Base-by-base conservation (phyloP, 2,113 vertebrate species). In the Petrocephalus microphthalmus region DNA sequence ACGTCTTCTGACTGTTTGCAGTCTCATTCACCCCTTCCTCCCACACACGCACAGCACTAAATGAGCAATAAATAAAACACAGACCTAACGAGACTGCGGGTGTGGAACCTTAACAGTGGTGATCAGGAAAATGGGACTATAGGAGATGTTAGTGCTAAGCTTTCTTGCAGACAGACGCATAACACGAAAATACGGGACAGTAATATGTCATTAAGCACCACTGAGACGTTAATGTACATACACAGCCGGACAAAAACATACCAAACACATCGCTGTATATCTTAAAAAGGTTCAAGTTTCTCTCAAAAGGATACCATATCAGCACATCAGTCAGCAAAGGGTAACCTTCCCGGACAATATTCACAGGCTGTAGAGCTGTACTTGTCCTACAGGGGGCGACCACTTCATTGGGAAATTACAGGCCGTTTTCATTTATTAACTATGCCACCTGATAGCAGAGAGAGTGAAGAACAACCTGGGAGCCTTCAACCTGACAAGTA, bases 191-290 rank as follows among this genome's bases (percentile, higher is more conserved):
- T 82, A 47, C 19, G 13, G 37, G 7, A 83, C 42, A n/a, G 45
- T 49, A n/a, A n/a, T 81, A 81, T 49, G 81, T 49, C 81, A 83
- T 83, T 25, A 83, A 83, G 81, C 83, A 84, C 89, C 88, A 89
- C 71, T 17, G 37, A 78, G 91, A 92, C 88, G 92, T 87, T 52
- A 37, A 29, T 81, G 19, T 25, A 33, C 22, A 82, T 78, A 78
- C 71, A 78, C 71, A 42, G 71, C 88, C 85, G 49, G 86, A 87
- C 42, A 71, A 89, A 56, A 20, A 2, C 37, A 74, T 57, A 71
- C 67, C 8, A 29, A 78, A 60, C 54, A 49, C 64, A 25, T 87
- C 84, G 37, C 84, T 7, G 71, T 86, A 89, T 88, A 86, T 53
- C 71, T 19, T 0, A 91, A 57, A 89, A 5, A 25, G 45, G 84